Evolutionary conservation across 2,888 invertebrate genomes (phyloP).

Genomic region (Epistrophe eligans): DNA sequence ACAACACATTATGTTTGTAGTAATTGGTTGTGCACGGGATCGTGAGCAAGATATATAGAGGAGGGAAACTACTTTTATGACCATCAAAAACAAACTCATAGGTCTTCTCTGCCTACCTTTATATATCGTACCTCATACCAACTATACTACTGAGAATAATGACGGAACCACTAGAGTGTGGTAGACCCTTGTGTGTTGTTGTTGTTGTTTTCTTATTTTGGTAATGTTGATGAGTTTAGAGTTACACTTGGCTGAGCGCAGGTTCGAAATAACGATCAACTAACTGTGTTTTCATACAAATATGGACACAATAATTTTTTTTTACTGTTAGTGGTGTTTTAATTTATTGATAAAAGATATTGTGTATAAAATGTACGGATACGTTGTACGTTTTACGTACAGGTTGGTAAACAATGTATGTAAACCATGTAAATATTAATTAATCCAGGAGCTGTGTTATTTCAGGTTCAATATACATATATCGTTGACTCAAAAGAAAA

Average conservation of each 20-base stretch:
- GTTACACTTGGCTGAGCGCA: constrained; percentile 59
- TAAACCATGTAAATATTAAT: background rate
- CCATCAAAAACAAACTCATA: constrained; percentile 52
- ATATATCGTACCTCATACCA: background rate
- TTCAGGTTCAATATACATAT: background rate
- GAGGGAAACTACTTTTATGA: constrained; percentile 44
- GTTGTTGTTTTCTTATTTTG: constrained; percentile 39
- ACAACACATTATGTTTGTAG: constrained; percentile 69
- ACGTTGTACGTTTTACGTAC: background rate
- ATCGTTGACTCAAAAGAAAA: background rate
- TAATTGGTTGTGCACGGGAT: constrained; percentile 68
- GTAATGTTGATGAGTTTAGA: constrained; percentile 58
- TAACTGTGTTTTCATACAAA: constrained; percentile 41
- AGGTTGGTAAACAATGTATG: background rate
- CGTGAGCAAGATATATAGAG: constrained; percentile 38
- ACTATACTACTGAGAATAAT: constrained; percentile 23
- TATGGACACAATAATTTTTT: constrained; percentile 17
- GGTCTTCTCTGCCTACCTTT: constrained; percentile 37
- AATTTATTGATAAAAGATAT: constrained; percentile 20
- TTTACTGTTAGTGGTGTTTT: constrained; percentile 30
- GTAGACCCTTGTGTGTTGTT: constrained; percentile 41
- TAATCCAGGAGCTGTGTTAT: background rate
- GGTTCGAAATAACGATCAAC: constrained; percentile 36
- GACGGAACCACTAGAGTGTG: constrained; percentile 67
- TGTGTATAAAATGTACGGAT: background rate